Evolutionary conservation across 2,797 vertebrate species (phyloP), one percentile per base, ranked within the genome.

Genomic region (Cuniculus paca): DNA sequence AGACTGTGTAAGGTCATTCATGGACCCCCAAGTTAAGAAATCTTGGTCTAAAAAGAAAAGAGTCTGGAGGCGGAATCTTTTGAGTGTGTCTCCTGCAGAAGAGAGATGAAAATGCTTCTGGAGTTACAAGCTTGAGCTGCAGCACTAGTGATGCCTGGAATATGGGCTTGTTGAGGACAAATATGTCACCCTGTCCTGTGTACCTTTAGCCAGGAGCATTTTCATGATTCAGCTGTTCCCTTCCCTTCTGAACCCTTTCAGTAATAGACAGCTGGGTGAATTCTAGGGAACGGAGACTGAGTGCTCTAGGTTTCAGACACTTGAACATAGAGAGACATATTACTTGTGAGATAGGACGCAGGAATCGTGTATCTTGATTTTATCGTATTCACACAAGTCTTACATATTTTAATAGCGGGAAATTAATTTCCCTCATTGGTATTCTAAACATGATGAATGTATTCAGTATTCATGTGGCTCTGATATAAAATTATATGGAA

Each of bases 401-500:
- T 97, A 74, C 85, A 88, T 94, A 92, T 97, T 97, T 91, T 93
- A 95, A 85, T 95, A 97, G 65, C 77, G 93, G 60, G 93, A 96
- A 96, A 94, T 96, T 91, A 97, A 92, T 96, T 94, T 97, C 28
- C 96, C 56, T 82, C 86, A 96, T 97, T 96, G 82, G 63, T 94
- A 97, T 97, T 97, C 96, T 88, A 96, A 97, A 92, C 90, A 83
- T 93, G 89, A 95, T 95, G 56, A 96, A 91, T 91, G 89, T 85
- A 68, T 86, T 97, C 93, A 95, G 96, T 97, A 97, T 98, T 97
- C 97, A 96, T 95, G 90, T 96, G 70, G 39, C 81, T 95, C 60
- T 91, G 91, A 83, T 95, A 78, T n/a, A 90, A 98, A 98, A 96
- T 92, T 96, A 94, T 94, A 95, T 97, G 87, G 84, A 96, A 97